A percentile compares a stretch with the other conserved stretches of the same genome.
These are phyloP conservation scores for Caenorhabditis plicata DNA, from an alignment of 2,888 invertebrate species.

Conservation along the genomic window DNA sequence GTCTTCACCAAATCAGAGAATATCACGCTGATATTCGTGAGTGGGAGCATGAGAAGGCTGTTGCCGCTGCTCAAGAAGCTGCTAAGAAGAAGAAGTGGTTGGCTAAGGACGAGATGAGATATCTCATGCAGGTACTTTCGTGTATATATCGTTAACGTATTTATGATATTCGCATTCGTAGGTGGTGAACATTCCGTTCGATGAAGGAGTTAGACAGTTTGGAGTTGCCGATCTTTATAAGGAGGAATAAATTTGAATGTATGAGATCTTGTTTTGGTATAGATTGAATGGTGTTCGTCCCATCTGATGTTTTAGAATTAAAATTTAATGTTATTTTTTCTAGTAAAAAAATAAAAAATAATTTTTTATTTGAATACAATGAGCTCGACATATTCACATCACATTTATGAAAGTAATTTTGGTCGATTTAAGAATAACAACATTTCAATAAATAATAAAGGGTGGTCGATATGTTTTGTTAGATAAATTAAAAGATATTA, in stretches of 20 bases:
- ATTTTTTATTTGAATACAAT: no score
- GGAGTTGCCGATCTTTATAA: slow-evolving; percentile 63
- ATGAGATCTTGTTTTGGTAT: no score
- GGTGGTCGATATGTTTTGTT: no score
- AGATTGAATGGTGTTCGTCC: no score
- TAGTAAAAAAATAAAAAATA: no score
- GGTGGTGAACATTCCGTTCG: slow-evolving; percentile 63
- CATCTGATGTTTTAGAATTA: no score
- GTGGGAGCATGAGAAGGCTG: slow-evolving; percentile 64
- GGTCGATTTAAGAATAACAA: no score
- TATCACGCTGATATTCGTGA: slow-evolving; percentile 64
- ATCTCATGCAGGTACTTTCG: slow-evolving; percentile 57
- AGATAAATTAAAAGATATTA: no score
- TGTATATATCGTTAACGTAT: background rate
- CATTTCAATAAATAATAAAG: no score
- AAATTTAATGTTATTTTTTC: no score
- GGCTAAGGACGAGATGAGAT: slow-evolving; percentile 63
- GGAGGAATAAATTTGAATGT: slow-evolving; percentile 58
- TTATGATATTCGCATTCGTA: slow-evolving; percentile 17
- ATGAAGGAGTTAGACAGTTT: slow-evolving; percentile 63
- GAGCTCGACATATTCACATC: no score
- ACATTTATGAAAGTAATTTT: no score
- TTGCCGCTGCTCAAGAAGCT: slow-evolving; percentile 56
- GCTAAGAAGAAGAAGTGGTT: slow-evolving; percentile 64
- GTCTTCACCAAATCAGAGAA: slow-evolving; percentile 58